A percentile compares a stretch with the other conserved stretches of the same genome.
phyloP scores from a whole-genome alignment of 2,113 vertebrate species.

The Nothoprocta perdicaria region DNA sequence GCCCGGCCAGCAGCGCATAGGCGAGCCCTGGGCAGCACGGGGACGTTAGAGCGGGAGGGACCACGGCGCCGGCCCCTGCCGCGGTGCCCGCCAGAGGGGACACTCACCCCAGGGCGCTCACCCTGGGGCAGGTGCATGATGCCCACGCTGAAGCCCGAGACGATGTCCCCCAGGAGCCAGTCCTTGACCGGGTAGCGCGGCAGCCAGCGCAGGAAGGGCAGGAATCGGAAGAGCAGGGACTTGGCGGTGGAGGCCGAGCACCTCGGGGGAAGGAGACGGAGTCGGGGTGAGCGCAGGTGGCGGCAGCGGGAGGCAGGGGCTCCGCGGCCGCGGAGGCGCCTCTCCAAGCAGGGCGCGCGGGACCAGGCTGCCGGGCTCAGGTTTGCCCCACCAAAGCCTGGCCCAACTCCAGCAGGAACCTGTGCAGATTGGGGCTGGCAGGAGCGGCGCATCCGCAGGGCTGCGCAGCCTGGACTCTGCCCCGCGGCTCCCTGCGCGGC shows the following conservation, averaged over 20 bases:
- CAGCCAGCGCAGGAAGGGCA: conserved; percentile 90
- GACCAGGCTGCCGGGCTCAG: background rate
- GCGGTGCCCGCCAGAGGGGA: background rate
- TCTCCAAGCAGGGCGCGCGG: background rate
- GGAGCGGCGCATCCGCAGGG: background rate
- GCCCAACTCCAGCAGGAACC: no score
- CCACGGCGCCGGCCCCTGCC: no score
- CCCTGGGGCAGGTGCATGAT: conserved; percentile 96
- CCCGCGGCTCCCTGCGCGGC: background rate
- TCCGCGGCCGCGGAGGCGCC: background rate
- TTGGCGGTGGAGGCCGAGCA: conserved; percentile 80
- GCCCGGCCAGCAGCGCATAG: conserved; percentile 90
- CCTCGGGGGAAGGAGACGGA: conserved; percentile 64
- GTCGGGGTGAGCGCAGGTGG: background rate
- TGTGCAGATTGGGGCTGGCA: no score
- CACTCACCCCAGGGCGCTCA: conserved; percentile 50
- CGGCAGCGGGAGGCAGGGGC: background rate
- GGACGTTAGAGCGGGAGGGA: rapidly evolving
- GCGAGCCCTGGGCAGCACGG: conserved; percentile 84
- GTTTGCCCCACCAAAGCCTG: background rate
- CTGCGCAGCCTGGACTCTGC: background rate
- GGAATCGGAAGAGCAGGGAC: conserved; percentile 70
- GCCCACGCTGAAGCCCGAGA: conserved; percentile 90
- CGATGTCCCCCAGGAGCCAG: conserved; percentile 85
- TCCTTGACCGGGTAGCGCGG: conserved; percentile 88